Evolutionary conservation across 2,113 vertebrate species (phyloP), one percentile per base, ranked within the genome.

Genomic region (Marmota flaviventris): DNA sequence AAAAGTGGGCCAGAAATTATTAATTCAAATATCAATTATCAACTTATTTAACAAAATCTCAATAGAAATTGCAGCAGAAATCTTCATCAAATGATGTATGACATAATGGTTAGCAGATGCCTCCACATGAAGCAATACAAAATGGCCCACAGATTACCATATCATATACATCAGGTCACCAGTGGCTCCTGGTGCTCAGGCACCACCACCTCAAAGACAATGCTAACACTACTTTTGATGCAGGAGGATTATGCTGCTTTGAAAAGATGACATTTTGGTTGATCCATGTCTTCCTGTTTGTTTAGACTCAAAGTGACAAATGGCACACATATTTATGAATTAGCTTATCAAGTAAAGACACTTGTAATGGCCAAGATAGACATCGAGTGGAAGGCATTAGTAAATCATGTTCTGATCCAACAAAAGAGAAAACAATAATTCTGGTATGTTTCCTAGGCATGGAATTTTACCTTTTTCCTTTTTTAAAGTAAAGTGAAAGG

Each of bases 1-100:
- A 81, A 97, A 90, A 65, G 16, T 51, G 4, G 8, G 39, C n/a
- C 86, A 37, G 29, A 70, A 91, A 61, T 13, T 20, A 32, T 81
- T 73, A 81, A 42, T 51, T 51, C 48, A 51, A 51, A 51, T 51
- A 51, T 7, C n/a, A 37, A 70, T 92, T 85, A 72, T 7, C 4
- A 81, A 63, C 48, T 85, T 37, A 85, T 88, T 93, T 82, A 72
- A 93, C 10, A 8, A 34, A 95, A 91, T 76, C 24, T 24, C 27
- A 61, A 56, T 65, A 78, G 58, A 86, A 92, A 73, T 58, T 85
- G 58, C 73, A 91, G 37, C 13, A 85, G 67, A 45, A 58, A 65
- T 9, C 20, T 48, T 90, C 75, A 12, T 63, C 3, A 20, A 61
- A 63, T 17, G 65, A 37, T 13, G 5, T 48, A 14, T n/a, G 10